phyloP scores from a whole-genome alignment of 2,113 vertebrate species.

The Tringa solitaria region DNA sequence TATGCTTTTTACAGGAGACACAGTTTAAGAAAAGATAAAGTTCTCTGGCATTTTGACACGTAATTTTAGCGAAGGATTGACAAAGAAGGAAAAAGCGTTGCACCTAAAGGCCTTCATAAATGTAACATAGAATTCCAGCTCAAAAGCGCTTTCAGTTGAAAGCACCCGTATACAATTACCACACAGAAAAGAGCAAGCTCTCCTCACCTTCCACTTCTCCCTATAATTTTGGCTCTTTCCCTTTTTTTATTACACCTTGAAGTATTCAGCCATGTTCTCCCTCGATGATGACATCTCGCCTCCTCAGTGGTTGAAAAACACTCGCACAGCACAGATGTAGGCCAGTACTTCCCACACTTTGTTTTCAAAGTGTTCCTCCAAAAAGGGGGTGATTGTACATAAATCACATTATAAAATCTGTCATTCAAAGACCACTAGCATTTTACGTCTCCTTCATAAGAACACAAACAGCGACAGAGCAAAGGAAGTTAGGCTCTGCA shows the following conservation, averaged over 20 bases:
- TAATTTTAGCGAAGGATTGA: not conserved
- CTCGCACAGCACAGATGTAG: rapidly evolving
- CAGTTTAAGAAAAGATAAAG: not conserved
- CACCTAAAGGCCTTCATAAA: not conserved
- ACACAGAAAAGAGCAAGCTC: not conserved
- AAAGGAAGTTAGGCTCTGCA: not conserved
- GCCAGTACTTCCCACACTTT: not conserved
- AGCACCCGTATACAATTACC: not conserved
- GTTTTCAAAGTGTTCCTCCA: not conserved
- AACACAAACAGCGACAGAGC: not conserved
- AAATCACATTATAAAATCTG: not conserved
- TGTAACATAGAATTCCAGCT: not conserved
- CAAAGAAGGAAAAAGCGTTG: not conserved
- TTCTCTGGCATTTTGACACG: not conserved
- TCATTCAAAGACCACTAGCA: not conserved
- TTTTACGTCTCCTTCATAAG: not conserved
- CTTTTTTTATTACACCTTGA: not conserved
- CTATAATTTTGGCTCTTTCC: not conserved
- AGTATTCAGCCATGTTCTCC: not conserved
- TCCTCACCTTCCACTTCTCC: not conserved
- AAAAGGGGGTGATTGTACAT: not conserved
- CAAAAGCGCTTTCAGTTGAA: not conserved
- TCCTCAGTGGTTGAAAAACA: rapidly evolving
- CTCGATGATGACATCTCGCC: not conserved
- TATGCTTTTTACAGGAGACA: not conserved